Evolutionary conservation across 2,797 vertebrate species (phyloP).

Genomic region (Leucoraja ocellata): DNA sequence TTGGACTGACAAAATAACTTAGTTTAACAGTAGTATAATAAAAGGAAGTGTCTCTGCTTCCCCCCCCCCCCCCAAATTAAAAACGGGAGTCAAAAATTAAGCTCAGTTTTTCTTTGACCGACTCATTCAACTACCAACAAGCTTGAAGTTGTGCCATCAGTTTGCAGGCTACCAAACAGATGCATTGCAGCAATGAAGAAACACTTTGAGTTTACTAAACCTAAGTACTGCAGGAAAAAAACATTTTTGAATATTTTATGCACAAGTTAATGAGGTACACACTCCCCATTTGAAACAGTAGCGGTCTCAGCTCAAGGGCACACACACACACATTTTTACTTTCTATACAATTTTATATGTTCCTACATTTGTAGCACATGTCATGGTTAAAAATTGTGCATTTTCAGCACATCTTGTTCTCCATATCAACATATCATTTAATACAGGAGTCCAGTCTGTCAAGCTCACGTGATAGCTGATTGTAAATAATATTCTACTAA

Average conservation of each 20-base stretch:
- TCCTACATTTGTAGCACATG: not conserved
- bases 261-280: not conserved
- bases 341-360: not conserved
- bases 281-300: not conserved
- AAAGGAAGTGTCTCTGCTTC: not conserved
- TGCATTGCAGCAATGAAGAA: not conserved
- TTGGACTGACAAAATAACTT: no score
- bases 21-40: no score
- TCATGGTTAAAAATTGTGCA: not conserved
- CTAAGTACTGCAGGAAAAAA: not conserved
- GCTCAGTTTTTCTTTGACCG: not conserved
- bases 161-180: no score
- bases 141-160: not conserved
- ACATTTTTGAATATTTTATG: not conserved
- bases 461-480: no score
- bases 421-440: not conserved
- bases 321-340: not conserved
- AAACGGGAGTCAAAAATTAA: no score
- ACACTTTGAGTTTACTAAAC: not conserved
- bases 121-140: not conserved
- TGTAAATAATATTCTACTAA: not conserved
- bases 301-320: not conserved
- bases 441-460: not conserved
- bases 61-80: no score
- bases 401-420: not conserved